phyloP scores from a whole-genome alignment of 37 sponge, comb jelly and placozoan species.

The Chondrosia reniformis region DNA sequence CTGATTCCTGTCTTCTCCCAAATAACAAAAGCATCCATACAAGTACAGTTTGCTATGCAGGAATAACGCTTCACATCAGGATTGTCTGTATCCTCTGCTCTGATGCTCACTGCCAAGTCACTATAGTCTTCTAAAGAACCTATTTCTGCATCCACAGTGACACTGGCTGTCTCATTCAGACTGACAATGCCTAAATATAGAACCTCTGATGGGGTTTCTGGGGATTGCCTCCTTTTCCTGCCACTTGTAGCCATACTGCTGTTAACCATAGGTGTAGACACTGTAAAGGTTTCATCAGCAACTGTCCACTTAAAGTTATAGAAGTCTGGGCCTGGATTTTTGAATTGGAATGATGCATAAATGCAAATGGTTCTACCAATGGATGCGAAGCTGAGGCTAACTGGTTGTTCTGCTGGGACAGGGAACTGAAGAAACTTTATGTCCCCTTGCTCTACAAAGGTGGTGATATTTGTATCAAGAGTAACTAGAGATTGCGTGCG shows the following conservation, averaged over 20 bases:
- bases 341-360: conserved; percentile 2
- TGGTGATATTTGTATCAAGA: not conserved
- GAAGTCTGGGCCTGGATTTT: not conserved
- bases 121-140: not conserved
- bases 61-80: too few species aligned
- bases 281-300: not conserved
- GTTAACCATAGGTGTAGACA: not conserved
- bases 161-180: not conserved
- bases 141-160: not conserved
- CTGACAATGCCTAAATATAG: not conserved
- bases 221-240: not conserved
- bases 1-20: not conserved
- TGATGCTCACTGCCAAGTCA: not conserved
- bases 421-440: not conserved
- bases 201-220: not conserved
- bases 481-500: not conserved
- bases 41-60: conserved; percentile 1
- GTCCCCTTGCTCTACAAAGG: not conserved
- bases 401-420: not conserved
- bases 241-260: not conserved
- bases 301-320: conserved; percentile 6
- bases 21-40: not conserved
- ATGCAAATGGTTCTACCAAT: not conserved
- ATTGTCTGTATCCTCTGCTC: not conserved
- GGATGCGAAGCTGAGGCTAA: not conserved